A percentile compares a stretch with the other conserved stretches of the same genome.
Conservation (phyloP, 2,113 vertebrate species). For the Otolemur garnettii region DNA sequence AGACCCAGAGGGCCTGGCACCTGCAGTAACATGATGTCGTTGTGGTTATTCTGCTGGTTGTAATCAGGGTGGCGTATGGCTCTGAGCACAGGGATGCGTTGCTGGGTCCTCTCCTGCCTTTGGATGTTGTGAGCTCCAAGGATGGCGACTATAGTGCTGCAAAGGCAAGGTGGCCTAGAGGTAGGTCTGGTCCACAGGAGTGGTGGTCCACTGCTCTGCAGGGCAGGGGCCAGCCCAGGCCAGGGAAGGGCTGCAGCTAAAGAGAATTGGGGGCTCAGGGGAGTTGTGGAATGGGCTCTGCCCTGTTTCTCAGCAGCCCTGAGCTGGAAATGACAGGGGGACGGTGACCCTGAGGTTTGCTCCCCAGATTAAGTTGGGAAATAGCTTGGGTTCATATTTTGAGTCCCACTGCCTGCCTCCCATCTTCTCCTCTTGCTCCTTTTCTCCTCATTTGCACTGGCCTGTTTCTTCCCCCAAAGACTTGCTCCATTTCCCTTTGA, state of each 20-base stretch:
- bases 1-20: conserved; percentile 29
- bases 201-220: background rate
- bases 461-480: background rate
- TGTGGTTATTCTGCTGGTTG: rapidly evolving
- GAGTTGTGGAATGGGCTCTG: background rate
- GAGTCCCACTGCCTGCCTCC: background rate
- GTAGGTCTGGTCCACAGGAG: background rate
- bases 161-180: background rate
- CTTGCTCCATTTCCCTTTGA: background rate
- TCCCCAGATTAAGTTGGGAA: background rate
- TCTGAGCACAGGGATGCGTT: background rate
- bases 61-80: conserved; percentile 37
- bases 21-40: conserved; percentile 81
- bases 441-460: background rate
- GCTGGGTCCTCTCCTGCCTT: conserved; percentile 30
- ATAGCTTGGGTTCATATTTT: background rate
- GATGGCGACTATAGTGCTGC: conserved; percentile 43
- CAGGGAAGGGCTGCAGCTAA: background rate
- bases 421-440: background rate
- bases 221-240: background rate
- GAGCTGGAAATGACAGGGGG: background rate
- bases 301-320: background rate
- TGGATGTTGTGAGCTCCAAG: conserved; percentile 69
- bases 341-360: background rate
- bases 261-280: background rate